A percentile compares a stretch with the other conserved stretches of the same genome.
Evolutionary conservation across 2,113 vertebrate species (phyloP).

Genomic region (Chaetodon trifascialis): DNA sequence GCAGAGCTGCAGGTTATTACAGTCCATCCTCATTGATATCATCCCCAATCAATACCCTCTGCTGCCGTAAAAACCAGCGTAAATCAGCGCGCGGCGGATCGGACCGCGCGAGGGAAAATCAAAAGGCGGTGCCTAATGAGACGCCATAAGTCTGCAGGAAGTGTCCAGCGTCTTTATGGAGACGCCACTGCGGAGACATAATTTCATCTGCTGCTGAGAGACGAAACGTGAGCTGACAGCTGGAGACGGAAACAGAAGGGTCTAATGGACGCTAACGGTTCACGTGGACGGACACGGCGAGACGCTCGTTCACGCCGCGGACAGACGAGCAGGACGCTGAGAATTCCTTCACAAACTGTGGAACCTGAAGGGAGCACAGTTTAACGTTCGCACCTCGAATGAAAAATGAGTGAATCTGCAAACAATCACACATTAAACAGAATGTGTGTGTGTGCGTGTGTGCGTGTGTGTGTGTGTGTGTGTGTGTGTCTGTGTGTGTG

Average conservation of each 20-base stretch:
- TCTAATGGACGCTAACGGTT: too few relatives aligned
- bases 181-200: slow-evolving; percentile 18
- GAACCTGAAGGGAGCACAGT: too few relatives aligned
- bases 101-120: slow-evolving; percentile 32
- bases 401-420: too few relatives aligned
- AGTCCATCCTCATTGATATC: slow-evolving; percentile 75
- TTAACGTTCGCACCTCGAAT: too few relatives aligned
- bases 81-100: slow-evolving; percentile 59
- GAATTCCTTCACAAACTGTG: too few relatives aligned
- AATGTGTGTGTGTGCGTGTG: too few relatives aligned
- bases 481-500: too few relatives aligned
- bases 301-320: too few relatives aligned
- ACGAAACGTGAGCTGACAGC: slow-evolving; percentile 9
- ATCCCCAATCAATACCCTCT: slow-evolving; percentile 75
- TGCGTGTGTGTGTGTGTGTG: too few relatives aligned
- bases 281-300: too few relatives aligned
- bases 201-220: slow-evolving; percentile 15
- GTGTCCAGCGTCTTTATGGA: slow-evolving; percentile 41
- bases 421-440: too few relatives aligned
- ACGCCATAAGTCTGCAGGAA: slow-evolving; percentile 60
- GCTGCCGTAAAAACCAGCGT: slow-evolving; percentile 57
- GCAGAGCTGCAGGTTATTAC: slow-evolving; percentile 61
- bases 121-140: slow-evolving; percentile 67
- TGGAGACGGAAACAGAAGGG: not conserved
- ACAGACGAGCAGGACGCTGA: too few relatives aligned